Percentiles rank a stretch among this genome's conserved stretches.
Evolutionary conservation across 2,113 vertebrate species (phyloP).

Genomic region (Herpetotheres cachinnans): DNA sequence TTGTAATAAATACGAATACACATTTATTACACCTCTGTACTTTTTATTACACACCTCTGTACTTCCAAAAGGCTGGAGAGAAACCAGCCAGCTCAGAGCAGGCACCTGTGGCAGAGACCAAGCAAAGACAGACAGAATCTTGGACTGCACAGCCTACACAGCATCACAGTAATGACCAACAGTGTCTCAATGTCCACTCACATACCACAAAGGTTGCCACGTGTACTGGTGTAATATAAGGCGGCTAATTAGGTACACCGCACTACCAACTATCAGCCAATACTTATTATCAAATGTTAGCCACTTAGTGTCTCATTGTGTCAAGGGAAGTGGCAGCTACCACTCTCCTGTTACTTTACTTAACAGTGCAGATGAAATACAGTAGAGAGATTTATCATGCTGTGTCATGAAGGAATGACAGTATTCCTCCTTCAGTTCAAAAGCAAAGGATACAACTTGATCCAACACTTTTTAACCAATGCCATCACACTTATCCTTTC

Average conservation of each 20-base stretch:
- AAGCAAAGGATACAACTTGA: background rate
- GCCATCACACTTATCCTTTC: background rate
- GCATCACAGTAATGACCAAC: background rate
- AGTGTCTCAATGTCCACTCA: background rate
- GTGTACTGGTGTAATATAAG: background rate
- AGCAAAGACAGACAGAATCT: background rate
- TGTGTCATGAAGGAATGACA: background rate
- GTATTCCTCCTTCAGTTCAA: background rate
- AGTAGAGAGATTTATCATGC: background rate
- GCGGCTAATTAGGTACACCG: background rate
- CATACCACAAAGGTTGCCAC: background rate
- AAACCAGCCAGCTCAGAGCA: background rate
- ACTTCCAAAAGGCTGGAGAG: background rate
- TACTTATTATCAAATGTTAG: background rate
- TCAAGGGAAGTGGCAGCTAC: background rate
- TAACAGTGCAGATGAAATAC: background rate
- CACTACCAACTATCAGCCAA: background rate
- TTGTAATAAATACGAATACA: background rate
- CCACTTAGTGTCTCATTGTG: background rate
- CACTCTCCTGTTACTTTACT: background rate
- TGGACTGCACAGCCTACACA: background rate
- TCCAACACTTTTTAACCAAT: background rate
- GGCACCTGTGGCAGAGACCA: background rate
- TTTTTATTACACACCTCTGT: background rate
- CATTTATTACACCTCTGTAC: background rate